Evolutionary conservation across 2,113 vertebrate species (phyloP), one percentile per base, ranked within the genome.

Genomic region (Labrus mixtus): DNA sequence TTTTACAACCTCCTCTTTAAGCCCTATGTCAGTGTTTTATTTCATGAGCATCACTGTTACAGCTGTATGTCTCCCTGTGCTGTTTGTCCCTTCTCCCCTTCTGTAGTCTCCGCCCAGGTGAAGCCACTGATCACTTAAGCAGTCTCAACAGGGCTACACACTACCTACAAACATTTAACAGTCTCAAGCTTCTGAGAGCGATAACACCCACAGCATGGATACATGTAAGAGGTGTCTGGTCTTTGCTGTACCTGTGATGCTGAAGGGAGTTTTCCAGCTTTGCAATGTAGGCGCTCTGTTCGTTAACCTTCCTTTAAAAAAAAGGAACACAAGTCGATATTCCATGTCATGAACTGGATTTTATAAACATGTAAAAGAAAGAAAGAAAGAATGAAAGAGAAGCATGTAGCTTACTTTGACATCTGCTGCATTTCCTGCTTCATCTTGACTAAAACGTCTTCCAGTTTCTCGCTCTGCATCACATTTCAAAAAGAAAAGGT

Each of bases 381-480:
- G 29, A 25, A 50, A 50, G 7, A 13, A n/a, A n/a, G 6, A 33
- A 33, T 3, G 29, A 33, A 33, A 33, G 29, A 33, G 29, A 33
- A 33, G 29, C 29, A 6, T 33, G 6, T 10, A 65, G 3, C 62
- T 50, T 65, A 97, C 97, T 93, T 81, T 70, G 95, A 92, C 33
- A 96, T 81, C 70, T 93, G 92, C 57, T 96, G 93, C 33, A 95
- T 92, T 83, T 96, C 94, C 70, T 96, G 91, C 61, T 91, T 92
- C 62, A 93, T 92, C 84, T 93, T 95, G 81, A 91, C 86, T n/a
- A 96, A 85, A 19, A 89, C 81, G 6, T 95, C 95, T 73, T 97
- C 96, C 73, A 96, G 78, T 88, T 95, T 95, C 22, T 87, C 82
- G 59, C 85, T 95, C 97, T 98, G 89, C 45, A 84, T 73, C 39